A percentile compares a stretch with the other conserved stretches of the same genome.
Conservation (phyloP, 2,797 vertebrate species). For the Epinephelus awoara region DNA sequence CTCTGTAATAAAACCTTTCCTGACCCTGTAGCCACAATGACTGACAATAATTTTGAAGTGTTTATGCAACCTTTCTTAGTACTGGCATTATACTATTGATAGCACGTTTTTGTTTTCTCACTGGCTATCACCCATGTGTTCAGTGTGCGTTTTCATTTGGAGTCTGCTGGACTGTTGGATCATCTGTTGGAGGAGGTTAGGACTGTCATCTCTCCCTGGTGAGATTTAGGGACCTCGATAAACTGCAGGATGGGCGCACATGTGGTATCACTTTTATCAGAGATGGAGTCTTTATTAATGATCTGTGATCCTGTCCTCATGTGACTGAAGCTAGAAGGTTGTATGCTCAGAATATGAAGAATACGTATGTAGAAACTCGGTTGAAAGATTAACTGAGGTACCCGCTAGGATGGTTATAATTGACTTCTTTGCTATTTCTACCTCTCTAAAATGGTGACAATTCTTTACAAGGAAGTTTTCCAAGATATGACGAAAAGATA, state of each 20-base stretch:
- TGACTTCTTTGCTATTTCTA: neutral
- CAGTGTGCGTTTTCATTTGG: conserved; percentile 2
- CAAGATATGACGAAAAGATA: neutral
- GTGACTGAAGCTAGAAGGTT: neutral
- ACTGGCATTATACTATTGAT: no score
- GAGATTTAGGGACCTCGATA: conserved; percentile 72
- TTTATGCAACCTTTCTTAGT: neutral
- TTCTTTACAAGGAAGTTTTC: neutral
- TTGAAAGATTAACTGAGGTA: neutral
- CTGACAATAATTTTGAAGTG: neutral
- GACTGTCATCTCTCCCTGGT: conserved; percentile 54
- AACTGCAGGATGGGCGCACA: conserved; percentile 57
- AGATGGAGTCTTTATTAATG: conserved; percentile 64
- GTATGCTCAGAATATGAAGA: neutral
- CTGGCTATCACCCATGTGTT: neutral
- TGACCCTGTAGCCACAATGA: neutral
- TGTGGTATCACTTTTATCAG: conserved; percentile 70
- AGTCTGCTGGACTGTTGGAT: conserved; percentile 23
- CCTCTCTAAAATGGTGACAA: neutral
- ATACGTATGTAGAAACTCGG: neutral
- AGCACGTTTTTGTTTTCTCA: neutral
- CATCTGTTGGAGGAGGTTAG: conserved; percentile 19
- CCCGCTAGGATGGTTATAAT: no score
- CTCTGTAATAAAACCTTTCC: neutral
- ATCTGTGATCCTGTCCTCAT: conserved; percentile 32